Conservation (phyloP, 2,797 vertebrate genomes). For the Columba guinea region DNA sequence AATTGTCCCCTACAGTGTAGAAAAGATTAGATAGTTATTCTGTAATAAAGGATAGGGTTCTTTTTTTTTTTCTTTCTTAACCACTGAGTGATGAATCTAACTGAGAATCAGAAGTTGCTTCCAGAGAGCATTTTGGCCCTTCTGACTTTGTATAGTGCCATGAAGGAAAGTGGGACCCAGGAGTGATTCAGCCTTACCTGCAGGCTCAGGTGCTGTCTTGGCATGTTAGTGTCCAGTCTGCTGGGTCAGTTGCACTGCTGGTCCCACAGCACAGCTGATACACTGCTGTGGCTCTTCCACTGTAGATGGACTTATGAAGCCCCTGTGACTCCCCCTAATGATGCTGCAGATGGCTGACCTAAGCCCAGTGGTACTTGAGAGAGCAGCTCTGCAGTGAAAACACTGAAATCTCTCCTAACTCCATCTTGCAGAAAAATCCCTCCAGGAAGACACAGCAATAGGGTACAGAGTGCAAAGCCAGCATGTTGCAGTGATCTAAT, state of each 20-base stretch:
- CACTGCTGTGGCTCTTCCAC: slow-evolving; percentile 78
- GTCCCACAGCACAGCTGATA: slow-evolving; percentile 78
- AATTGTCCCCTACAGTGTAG: background rate
- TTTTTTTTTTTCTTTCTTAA: background rate
- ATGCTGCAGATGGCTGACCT: background rate
- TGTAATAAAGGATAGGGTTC: background rate
- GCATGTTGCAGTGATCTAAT: background rate
- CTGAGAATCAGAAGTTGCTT: slow-evolving; percentile 80
- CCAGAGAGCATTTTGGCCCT: slow-evolving; percentile 77
- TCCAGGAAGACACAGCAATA: background rate
- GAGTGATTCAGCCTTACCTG: slow-evolving; percentile 85
- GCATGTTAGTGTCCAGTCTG: slow-evolving; percentile 80
- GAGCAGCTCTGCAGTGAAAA: background rate
- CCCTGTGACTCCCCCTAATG: background rate
- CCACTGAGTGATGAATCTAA: slow-evolving; percentile 75
- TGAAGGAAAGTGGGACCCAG: slow-evolving; percentile 87
- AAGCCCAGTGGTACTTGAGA: background rate
- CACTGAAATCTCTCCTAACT: background rate
- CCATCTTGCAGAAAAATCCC: background rate
- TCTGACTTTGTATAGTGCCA: slow-evolving; percentile 73
- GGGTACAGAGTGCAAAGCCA: background rate
- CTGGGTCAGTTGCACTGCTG: slow-evolving; percentile 78
- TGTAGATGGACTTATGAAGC: slow-evolving; percentile 84
- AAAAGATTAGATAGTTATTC: background rate
- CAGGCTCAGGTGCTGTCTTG: slow-evolving; percentile 81